These are phyloP conservation scores for Pogonognathellus flavescens DNA, from an alignment of 1,140 invertebrate genomes.

Conservation along the genomic window DNA sequence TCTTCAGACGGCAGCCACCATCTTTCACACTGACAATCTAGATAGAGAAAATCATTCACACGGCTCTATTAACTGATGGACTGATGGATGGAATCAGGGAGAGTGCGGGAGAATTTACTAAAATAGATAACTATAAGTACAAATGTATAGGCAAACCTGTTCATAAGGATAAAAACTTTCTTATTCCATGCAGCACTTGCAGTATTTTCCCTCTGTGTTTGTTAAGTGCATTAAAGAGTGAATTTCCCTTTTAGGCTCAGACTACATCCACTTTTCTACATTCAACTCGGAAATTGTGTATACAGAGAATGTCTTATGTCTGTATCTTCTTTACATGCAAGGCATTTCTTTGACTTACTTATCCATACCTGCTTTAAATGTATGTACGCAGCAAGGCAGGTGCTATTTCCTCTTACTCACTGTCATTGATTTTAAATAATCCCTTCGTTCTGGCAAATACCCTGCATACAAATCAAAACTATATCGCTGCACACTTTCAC, in stretches of 20 bases:
- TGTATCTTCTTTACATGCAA: background rate
- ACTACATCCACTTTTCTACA: background rate
- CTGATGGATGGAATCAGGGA: conserved; percentile 47
- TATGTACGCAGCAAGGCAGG: background rate
- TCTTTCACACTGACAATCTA: conserved; percentile 53
- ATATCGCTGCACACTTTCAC: too few relatives aligned
- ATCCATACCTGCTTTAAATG: too few relatives aligned
- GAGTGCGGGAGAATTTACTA: conserved; percentile 41
- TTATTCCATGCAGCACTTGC: background rate
- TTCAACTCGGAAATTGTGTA: background rate
- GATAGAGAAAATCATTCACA: conserved; percentile 54
- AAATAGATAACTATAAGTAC: conserved; percentile 45
- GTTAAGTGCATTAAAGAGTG: conserved; percentile 33
- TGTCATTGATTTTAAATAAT: conserved; percentile 17
- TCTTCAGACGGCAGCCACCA: conserved; percentile 44
- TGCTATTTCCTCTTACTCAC: conserved; percentile 17
- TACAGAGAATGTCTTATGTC: background rate
- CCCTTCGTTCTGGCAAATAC: background rate
- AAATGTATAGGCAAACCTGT: conserved; percentile 24
- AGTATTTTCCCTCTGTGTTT: conserved; percentile 28
- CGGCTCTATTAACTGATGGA: conserved; percentile 29
- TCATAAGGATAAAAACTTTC: conserved; percentile 34
- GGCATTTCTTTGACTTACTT: background rate
- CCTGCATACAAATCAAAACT: background rate
- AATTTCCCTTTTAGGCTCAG: conserved; percentile 20